Evolutionary conservation across 2,888 invertebrate genomes (phyloP).

Genomic region (Pammene aurita): DNA sequence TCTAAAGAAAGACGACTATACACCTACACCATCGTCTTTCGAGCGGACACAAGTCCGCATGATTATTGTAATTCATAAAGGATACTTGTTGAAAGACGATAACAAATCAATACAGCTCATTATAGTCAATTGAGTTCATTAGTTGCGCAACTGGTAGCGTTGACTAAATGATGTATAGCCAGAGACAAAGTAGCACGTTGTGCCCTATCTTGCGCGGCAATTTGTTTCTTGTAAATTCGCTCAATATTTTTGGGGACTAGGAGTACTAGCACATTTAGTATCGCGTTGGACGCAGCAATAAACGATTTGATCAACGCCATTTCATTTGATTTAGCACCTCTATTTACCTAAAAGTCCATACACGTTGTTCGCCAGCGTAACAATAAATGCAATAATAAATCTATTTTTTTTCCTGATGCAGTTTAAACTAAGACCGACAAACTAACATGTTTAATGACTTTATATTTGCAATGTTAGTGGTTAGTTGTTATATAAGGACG

Average conservation of each 20-base stretch:
- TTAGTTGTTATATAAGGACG: not conserved
- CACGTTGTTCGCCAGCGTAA: too few species aligned
- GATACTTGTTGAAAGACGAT: constrained; percentile 39
- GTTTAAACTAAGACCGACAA: too few species aligned
- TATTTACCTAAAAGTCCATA: not conserved
- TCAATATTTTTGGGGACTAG: not conserved
- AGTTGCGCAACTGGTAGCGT: constrained; percentile 39
- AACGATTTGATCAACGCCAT: not conserved
- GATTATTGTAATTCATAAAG: constrained; percentile 35
- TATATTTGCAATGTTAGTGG: not conserved
- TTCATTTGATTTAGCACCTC: not conserved
- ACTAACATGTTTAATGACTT: too few species aligned
- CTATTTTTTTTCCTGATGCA: too few species aligned
- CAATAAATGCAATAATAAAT: not conserved
- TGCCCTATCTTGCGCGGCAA: constrained; percentile 3
- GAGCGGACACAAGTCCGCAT: not conserved
- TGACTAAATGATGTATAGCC: constrained; percentile 39
- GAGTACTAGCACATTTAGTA: not conserved
- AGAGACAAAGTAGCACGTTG: constrained; percentile 14
- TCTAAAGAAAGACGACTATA: too few species aligned
- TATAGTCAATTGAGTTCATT: constrained; percentile 48
- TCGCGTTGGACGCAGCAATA: not conserved
- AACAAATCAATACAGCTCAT: constrained; percentile 52
- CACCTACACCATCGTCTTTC: too few species aligned
- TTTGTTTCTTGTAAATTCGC: constrained; percentile 4